These are phyloP conservation scores for Scatophagus argus DNA, from an alignment of 2,113 vertebrate genomes.

Conservation along the genomic window DNA sequence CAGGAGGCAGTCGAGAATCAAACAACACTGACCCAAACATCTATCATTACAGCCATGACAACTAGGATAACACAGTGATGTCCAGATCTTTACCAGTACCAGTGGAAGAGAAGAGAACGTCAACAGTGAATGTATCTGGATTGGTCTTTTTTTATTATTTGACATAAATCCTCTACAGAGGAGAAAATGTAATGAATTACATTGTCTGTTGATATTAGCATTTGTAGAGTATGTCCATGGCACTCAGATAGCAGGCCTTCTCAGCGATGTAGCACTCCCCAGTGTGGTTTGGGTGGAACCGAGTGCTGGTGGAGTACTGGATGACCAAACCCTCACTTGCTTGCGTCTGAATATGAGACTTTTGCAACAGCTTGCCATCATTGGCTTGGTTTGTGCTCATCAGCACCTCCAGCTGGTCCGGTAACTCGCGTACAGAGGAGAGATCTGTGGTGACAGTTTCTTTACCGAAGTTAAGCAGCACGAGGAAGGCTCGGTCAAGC, in stretches of 20 bases:
- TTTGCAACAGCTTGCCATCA: constrained; percentile 72
- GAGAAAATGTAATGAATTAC: not conserved
- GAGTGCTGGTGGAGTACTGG: constrained; percentile 82
- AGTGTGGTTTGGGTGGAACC: constrained; percentile 79
- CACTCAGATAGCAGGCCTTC: constrained; percentile 90
- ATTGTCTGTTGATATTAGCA: constrained; percentile 72
- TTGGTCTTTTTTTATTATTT: constrained; percentile 26
- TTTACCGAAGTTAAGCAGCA: constrained; percentile 92
- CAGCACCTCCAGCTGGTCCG: constrained; percentile 79
- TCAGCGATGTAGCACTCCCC: constrained; percentile 90
- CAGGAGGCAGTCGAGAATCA: not conserved
- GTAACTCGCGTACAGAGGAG: constrained; percentile 81
- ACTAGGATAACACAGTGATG: not conserved
- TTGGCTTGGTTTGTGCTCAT: constrained; percentile 85
- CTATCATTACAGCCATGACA: not conserved
- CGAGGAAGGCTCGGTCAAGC: constrained; percentile 84
- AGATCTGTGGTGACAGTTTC: constrained; percentile 80
- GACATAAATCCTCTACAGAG: not conserved
- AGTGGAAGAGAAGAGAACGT: constrained; percentile 9
- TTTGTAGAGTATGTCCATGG: constrained; percentile 86
- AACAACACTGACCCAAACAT: not conserved
- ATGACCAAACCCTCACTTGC: constrained; percentile 91
- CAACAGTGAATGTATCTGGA: not conserved
- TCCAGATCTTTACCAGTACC: not conserved
- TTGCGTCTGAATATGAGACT: constrained; percentile 78